Evolutionary conservation across 2,888 invertebrate genomes (phyloP), one percentile per base, ranked within the genome.

Genomic region (Ophonus ardosiacus): DNA sequence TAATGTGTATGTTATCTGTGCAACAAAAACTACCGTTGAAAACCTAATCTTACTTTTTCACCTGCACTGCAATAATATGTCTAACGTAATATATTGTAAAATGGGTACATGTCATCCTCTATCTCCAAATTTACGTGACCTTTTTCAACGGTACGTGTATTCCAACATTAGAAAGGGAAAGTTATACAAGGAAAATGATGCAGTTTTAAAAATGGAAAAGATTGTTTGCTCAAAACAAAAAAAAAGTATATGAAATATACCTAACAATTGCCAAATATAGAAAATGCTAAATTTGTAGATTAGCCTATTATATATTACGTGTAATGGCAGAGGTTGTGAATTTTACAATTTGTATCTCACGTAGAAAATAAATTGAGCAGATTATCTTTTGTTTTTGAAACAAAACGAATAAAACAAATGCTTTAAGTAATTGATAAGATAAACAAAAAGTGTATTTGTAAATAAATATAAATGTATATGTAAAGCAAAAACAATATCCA

Each of bases 341-440:
- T 80, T 85, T 85, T 80, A 84, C 84, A 84, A 82, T 68, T 85
- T 85, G 80, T 85, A 85, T 71, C 57, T 85, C 80, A 85, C 57
- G 74, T 85, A 80, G 80, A 80, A 56, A 74, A 82, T 71, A 83
- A 83, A 80, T 85, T 85, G 85, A 85, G 85, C 85, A 85, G 85
- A 85, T 85, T 57, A 43, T 85, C 85, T 85, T 83, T 85, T 80
- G 71, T 78, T 85, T 84, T 85, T 79, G 80, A 85, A 85, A 85
- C 76, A 59, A 85, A 85, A 86, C 80, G 84, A 87, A 87, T 87
- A 88, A 89, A 87, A 87, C 88, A 87, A 88, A 89, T 89, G 90
- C 90, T 90, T 90, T 90, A 90, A 90, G 88, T 90, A 90, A 88
- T 87, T 87, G 79, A 85, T 85, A 85, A 85, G 85, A 78, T 61